Evolutionary conservation across 2,113 vertebrate genomes (phyloP).

Genomic region (Eudyptes chrysolophus): DNA sequence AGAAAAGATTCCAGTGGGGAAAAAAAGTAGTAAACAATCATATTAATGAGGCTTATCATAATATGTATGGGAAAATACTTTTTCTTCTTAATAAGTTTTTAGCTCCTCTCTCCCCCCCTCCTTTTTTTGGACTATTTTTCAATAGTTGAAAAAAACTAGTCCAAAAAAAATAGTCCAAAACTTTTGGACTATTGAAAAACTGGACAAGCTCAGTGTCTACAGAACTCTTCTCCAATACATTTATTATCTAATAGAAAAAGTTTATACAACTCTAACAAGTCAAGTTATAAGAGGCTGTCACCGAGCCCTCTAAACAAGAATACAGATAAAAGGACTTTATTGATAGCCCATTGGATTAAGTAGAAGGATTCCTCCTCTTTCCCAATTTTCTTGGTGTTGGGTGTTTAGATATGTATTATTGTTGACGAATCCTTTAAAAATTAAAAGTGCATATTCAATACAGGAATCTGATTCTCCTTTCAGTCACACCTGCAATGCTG

Average conservation of each 20-base stretch:
- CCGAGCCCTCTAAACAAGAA: neutral
- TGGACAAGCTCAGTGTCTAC: neutral
- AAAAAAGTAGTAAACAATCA: accelerated
- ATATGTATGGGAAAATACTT: neutral
- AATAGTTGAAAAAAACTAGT: no score
- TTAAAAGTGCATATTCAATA: neutral
- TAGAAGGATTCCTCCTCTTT: neutral
- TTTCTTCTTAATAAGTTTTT: neutral
- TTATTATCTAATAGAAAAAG: neutral
- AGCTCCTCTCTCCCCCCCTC: neutral
- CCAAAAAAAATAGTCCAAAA: no score
- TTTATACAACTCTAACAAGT: neutral
- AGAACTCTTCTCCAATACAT: neutral
- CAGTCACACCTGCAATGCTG: neutral
- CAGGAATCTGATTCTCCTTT: neutral
- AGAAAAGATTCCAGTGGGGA: neutral
- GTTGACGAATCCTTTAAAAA: neutral
- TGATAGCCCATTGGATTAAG: neutral
- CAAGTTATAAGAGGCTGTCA: neutral
- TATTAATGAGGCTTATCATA: neutral
- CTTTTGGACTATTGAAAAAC: neutral
- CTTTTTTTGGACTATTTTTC: neutral
- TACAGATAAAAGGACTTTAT: neutral
- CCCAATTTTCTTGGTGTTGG: neutral
- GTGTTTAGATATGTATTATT: neutral